Evolutionary conservation across 2,113 vertebrate genomes (phyloP).

Genomic region (Pelobates fuscus): DNA sequence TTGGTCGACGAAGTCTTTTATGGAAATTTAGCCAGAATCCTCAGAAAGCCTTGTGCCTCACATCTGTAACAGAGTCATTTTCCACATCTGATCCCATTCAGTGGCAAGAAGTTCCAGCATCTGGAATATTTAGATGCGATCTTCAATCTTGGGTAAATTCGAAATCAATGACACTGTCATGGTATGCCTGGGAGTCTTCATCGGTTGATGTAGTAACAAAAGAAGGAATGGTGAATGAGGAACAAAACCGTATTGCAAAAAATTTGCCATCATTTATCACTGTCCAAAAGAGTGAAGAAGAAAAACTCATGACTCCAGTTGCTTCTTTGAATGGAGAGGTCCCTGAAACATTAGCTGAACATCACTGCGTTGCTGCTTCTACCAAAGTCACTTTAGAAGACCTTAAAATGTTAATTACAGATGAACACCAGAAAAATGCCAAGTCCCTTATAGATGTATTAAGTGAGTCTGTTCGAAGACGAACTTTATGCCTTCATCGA

Average conservation of each 20-base stretch:
- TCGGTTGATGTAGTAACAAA: constrained; percentile 41
- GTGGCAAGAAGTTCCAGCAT: constrained; percentile 90
- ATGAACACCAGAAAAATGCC: constrained; percentile 60
- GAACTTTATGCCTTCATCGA: constrained; percentile 72
- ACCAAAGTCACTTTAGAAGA: constrained; percentile 53
- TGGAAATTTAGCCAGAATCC: constrained; percentile 72
- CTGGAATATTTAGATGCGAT: constrained; percentile 84
- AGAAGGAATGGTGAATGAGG: constrained; percentile 40
- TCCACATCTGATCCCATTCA: constrained; percentile 57
- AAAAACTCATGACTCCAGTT: constrained; percentile 71
- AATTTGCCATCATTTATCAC: constrained; percentile 61
- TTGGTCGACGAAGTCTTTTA: constrained; percentile 90
- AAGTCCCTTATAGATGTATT: constrained; percentile 74
- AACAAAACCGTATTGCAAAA: constrained; percentile 55
- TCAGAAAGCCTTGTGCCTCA: constrained; percentile 63
- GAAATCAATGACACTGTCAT: constrained; percentile 65
- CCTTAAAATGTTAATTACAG: constrained; percentile 68
- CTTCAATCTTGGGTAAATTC: constrained; percentile 63
- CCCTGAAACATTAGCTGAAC: constrained; percentile 41
- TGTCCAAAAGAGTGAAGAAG: constrained; percentile 61
- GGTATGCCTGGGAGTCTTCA: constrained; percentile 77
- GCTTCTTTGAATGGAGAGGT: constrained; percentile 73
- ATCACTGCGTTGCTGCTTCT: not conserved
- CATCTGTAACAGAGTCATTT: constrained; percentile 72
- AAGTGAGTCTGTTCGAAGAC: constrained; percentile 73